Base-by-base conservation (phyloP, 37 sponge, comb jelly and placozoan species). In the Oopsacas minuta region DNA sequence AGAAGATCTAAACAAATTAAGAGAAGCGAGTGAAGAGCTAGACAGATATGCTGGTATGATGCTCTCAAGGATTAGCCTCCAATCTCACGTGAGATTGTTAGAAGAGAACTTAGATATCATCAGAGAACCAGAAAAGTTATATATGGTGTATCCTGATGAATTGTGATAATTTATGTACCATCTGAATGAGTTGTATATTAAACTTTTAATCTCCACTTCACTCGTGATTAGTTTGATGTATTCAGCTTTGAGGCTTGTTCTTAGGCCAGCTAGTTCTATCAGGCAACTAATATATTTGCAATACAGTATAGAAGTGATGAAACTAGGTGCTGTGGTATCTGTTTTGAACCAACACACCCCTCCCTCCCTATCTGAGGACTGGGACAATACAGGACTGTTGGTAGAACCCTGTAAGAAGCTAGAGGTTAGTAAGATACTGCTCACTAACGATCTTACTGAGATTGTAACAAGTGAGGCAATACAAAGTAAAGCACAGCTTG, bases 361-460 rank as follows among this genome's bases (percentile, higher is more conserved):
- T 0, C 52, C 87, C 0, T 38, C 28, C 1, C 81, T 85, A 1
- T 93, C 95, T 37, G 95, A 87, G 81, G 39, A 61, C 0, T 97
- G 98, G 98, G 98, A 97, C 84, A 97, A 97, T 86, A 93, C 92
- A 20, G 98, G 98, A 0, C 88, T 97, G 23, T 83, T 97, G 38
- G 86, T 94, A 12, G 93, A 94, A 51, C 97, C 97, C 1, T 83
- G 82, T 28, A 25, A 53, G 10, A 35, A 36, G 30, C 15, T 81
- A 20, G 39, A 75, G 0, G 84, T 97, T 0, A 38, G 81, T 1
- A 51, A 37, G 23, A 84, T 94, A 22, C 39, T 94, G 23, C 86
- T 92, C 36, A 97, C 98, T 23, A 97, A 91, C 82, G 98, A 97
- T 69, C 90, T 97, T 51, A 97, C 98, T 20, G 95, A 92, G 52